Evolutionary conservation across 2,888 invertebrate genomes (phyloP).

Genomic region (Anoncus sp.): DNA sequence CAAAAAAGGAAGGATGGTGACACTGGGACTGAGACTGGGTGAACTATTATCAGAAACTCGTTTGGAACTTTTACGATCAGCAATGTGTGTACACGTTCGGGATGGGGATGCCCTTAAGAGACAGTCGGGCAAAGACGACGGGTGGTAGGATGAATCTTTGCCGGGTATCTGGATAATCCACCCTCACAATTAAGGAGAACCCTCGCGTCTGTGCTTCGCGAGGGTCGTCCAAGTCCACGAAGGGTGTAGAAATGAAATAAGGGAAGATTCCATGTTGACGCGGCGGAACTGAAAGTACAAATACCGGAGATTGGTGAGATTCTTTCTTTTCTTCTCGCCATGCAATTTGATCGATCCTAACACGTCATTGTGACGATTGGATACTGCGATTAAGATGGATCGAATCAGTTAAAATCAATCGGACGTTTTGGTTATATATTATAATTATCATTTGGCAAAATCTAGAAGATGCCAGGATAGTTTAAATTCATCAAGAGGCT

Average conservation of each 20-base stretch:
- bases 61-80: conserved; percentile 66
- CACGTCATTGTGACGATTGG: too few relatives aligned
- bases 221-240: conserved; percentile 34
- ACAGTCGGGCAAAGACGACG: conserved; percentile 14
- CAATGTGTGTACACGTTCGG: conserved; percentile 39
- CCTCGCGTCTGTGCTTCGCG: conserved; percentile 38
- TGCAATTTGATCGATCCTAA: too few relatives aligned
- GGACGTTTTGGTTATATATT: too few relatives aligned
- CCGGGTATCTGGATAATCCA: conserved; percentile 55
- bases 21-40: too few relatives aligned
- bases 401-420: too few relatives aligned
- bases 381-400: too few relatives aligned
- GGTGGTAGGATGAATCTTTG: conserved; percentile 25
- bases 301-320: conserved; percentile 42
- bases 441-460: too few relatives aligned
- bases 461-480: too few relatives aligned
- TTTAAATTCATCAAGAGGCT: too few relatives aligned
- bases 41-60: conserved; percentile 67
- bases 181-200: conserved; percentile 67
- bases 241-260: conserved; percentile 31
- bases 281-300: conserved; percentile 43
- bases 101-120: conserved; percentile 12
- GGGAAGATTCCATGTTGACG: conserved; percentile 45
- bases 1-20: conserved; percentile 30
- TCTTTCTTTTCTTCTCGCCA: conserved; percentile 24